Percentiles rank a stretch among this genome's conserved stretches.
Conservation (phyloP, 2,888 invertebrate genomes). For the Cyclophora punctaria region DNA sequence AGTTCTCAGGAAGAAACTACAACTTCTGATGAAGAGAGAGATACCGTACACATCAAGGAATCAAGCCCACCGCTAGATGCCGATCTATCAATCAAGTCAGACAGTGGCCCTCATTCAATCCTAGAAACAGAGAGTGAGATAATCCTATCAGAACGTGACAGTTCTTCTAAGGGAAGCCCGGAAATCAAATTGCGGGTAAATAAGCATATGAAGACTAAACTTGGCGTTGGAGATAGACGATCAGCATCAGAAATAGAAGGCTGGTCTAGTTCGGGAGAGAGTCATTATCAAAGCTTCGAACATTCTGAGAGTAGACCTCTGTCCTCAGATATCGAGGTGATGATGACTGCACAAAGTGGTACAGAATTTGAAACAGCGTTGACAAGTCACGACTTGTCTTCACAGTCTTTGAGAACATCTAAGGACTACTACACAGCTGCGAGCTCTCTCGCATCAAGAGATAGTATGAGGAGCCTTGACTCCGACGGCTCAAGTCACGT, state of each 20-base stretch:
- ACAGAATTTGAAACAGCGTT: conserved; percentile 91
- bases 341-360: conserved; percentile 82
- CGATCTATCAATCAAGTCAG: conserved; percentile 60
- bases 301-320: conserved; percentile 87
- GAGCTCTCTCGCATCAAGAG: conserved; percentile 90
- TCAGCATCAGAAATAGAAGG: conserved; percentile 87
- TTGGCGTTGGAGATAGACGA: conserved; percentile 77
- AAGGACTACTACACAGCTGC: conserved; percentile 91
- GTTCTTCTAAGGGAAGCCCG: conserved; percentile 63
- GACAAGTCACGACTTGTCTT: conserved; percentile 86
- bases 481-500: conserved; percentile 92
- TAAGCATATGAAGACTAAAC: conserved; percentile 65
- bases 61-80: conserved; percentile 57
- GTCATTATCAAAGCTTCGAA: conserved; percentile 92
- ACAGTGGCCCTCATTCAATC: conserved; percentile 70
- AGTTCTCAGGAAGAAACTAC: conserved; percentile 61
- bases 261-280: conserved; percentile 91
- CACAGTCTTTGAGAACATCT: conserved; percentile 82
- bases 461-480: conserved; percentile 92
- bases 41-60: conserved; percentile 60
- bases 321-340: conserved; percentile 90
- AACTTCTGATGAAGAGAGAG: conserved; percentile 75
- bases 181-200: conserved; percentile 62
- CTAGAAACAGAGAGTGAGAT: conserved; percentile 69
- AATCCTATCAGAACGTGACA: conserved; percentile 56